Evolutionary conservation across 2,113 vertebrate species (phyloP).

Genomic region (Tupaia tana): DNA sequence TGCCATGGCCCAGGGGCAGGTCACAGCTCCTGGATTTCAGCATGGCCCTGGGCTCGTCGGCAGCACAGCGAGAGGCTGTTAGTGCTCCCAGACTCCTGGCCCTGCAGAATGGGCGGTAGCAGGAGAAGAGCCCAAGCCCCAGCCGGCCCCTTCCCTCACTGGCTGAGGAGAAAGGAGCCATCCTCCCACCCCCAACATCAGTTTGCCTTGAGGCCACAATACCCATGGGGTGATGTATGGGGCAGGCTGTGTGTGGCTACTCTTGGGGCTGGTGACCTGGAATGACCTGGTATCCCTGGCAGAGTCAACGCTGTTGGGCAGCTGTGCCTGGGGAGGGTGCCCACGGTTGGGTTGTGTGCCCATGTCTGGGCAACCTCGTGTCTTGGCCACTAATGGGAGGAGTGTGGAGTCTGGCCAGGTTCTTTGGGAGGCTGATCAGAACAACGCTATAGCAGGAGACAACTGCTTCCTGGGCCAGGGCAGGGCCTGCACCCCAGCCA

Average conservation of each 20-base stretch:
- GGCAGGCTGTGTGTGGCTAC: not conserved
- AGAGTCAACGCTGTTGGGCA: constrained; percentile 3
- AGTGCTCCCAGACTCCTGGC: not conserved
- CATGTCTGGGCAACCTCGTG: not conserved
- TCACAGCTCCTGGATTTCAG: not conserved
- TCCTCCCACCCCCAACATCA: no score
- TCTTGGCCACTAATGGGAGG: constrained; percentile 32
- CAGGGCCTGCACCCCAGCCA: not conserved
- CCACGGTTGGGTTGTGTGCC: not conserved
- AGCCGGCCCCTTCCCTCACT: not conserved
- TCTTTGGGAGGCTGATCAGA: constrained; percentile 45
- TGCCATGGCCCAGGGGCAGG: not conserved
- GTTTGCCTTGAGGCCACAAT: not conserved
- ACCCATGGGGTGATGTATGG: accelerated
- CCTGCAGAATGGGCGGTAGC: not conserved
- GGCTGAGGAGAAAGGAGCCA: not conserved
- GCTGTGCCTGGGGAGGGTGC: not conserved
- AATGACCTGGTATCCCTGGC: not conserved
- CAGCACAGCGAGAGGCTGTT: not conserved
- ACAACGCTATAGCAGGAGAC: not conserved
- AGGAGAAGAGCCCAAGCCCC: not conserved
- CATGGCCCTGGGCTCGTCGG: not conserved
- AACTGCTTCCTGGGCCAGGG: not conserved
- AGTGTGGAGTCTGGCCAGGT: constrained; percentile 40
- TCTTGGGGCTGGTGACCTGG: not conserved